phyloP scores from a whole-genome alignment of 2,888 invertebrate genomes.

The Plutella xylostella region DNA sequence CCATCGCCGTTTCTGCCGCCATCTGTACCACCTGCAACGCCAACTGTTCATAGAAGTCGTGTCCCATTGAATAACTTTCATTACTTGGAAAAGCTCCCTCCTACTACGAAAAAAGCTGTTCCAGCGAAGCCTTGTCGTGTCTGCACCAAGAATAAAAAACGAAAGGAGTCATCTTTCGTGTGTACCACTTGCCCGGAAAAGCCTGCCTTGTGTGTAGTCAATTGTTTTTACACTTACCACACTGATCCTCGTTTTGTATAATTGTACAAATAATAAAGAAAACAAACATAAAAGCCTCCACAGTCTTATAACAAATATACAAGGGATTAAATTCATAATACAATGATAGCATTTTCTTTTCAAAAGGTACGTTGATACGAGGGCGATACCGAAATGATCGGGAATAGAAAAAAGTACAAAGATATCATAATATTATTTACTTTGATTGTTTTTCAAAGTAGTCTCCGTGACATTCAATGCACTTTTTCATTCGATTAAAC shows the following conservation, averaged over 20 bases:
- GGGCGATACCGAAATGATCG: too few species aligned
- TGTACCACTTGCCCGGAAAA: background rate
- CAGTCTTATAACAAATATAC: too few species aligned
- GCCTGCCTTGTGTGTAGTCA: background rate
- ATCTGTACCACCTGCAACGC: background rate
- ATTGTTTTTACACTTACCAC: background rate
- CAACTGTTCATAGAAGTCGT: background rate
- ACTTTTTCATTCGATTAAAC: too few species aligned
- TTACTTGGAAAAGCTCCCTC: background rate
- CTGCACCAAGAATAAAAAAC: constrained; percentile 2
- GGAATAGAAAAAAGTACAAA: too few species aligned
- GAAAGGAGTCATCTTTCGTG: constrained; percentile 17
- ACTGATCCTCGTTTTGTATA: background rate
- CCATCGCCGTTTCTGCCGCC: background rate
- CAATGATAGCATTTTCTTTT: too few species aligned
- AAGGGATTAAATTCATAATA: too few species aligned
- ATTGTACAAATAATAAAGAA: too few species aligned
- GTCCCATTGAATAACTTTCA: background rate
- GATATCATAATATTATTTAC: too few species aligned
- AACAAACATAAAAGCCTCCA: too few species aligned
- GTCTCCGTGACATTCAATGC: too few species aligned
- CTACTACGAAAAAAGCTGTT: background rate
- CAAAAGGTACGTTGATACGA: too few species aligned
- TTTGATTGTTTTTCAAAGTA: too few species aligned
- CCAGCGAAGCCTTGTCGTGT: background rate